Evolutionary conservation across 1,140 invertebrate genomes (phyloP), one percentile per base, ranked within the genome.

Genomic region (Tetragnatha versicolor): DNA sequence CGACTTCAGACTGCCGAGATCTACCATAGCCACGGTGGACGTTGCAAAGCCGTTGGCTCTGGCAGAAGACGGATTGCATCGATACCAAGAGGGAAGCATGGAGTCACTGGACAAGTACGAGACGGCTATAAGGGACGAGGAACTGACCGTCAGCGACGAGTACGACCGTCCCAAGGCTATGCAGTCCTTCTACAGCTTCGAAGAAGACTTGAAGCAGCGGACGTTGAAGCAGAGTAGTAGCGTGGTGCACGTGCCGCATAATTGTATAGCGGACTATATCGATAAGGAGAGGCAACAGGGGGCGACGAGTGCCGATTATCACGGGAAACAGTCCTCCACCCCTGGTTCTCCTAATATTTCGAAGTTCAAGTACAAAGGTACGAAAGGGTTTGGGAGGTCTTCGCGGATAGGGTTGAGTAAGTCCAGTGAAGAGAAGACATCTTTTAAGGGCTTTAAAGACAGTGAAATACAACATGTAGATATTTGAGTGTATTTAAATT

Each of bases 281-380:
- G 58, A 51, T n/a, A 53, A 27, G 14, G 31, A 65, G 5, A 77
- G 20, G 7, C 53, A 49, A 2, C 39, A 47, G 12, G n/a, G 10
- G 25, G 60, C 60, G n/a, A 17, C 63, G 20, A 10, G n/a, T 29
- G 35, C 20, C 3, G n/a, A 1, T 2, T n/a, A 77, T 25, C 39
- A 39, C n/a, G 42, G 35, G 0, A 77, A 20, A 29, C 9, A 14
- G 22, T 42, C 60, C n/a, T n/a, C n/a, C 1, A 42, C 39, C 14
- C 73, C 73, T 37, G 72, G 72, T 14, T 77, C 75, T 3, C 75
- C 75, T 12, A 51, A 69, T 60, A 79, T 79, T 27, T 58, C 63
- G 6, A 53, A 79, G 35, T 69, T 58, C 53, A 79, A 69, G 53
- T 79, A 79, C 29, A 79, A 79, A 79, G 76, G 76, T 6, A 79